phyloP scores from a whole-genome alignment of 2,797 vertebrate species.

The Schizopygopsis malacanthus region DNA sequence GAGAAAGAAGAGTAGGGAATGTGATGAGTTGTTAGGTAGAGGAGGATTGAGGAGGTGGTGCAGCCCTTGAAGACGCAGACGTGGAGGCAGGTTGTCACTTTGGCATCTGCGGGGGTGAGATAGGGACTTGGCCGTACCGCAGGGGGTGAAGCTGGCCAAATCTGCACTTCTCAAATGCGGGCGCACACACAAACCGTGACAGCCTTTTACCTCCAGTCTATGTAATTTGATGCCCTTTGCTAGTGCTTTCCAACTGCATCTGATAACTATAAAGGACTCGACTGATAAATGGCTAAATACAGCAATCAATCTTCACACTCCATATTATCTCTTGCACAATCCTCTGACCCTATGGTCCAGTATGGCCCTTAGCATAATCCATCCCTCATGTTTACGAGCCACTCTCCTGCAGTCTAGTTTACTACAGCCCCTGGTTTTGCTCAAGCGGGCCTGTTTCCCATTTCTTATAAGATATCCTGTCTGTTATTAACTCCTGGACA shows the following conservation, averaged over 20 bases:
- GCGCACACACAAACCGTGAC: conserved; percentile 14
- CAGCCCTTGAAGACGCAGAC: conserved; percentile 64
- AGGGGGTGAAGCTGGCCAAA: conserved; percentile 37
- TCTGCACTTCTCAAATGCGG: conserved; percentile 35
- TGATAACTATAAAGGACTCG: conserved; percentile 42
- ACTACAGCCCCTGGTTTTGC: conserved; percentile 71
- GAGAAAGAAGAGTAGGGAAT: conserved; percentile 33
- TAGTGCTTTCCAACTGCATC: conserved; percentile 28
- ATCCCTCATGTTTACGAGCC: conserved; percentile 55
- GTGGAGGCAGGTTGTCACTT: conserved; percentile 30
- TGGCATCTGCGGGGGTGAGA: conserved; percentile 41
- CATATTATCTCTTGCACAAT: conserved; percentile 22
- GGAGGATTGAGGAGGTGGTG: conserved; percentile 78
- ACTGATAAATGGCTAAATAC: conserved; percentile 45
- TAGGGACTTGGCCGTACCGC: conserved; percentile 43
- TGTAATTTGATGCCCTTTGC: conserved; percentile 12
- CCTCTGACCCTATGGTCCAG: conserved; percentile 42
- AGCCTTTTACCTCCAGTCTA: conserved; percentile 32
- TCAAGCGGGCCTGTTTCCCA: conserved; percentile 74
- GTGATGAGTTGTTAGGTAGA: conserved; percentile 49
- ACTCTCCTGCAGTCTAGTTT: conserved; percentile 66
- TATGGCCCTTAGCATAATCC: conserved; percentile 41
- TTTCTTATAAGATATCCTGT: conserved; percentile 76
- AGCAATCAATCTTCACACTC: conserved; percentile 42
- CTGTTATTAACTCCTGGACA: conserved; percentile 61